A percentile compares a stretch with the other conserved stretches of the same genome.
Evolutionary conservation across 2,888 invertebrate genomes (phyloP).

Genomic region (Apodemia hepburni): DNA sequence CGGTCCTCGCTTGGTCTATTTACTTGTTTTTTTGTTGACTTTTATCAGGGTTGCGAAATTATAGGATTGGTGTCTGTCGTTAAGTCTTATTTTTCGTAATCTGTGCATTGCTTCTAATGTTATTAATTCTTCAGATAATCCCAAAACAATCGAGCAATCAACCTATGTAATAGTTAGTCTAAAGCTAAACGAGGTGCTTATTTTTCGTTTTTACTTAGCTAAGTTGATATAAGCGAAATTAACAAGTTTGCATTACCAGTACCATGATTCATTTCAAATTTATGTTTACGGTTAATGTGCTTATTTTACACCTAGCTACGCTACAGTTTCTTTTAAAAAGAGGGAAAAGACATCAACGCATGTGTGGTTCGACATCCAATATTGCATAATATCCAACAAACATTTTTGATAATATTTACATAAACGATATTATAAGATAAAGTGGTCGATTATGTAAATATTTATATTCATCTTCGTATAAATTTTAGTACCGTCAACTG

Average conservation of each 20-base stretch:
- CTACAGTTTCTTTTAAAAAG: neutral
- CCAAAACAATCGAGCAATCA: neutral
- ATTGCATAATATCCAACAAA: too few species aligned
- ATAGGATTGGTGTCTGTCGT: constrained; percentile 9
- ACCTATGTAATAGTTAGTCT: neutral
- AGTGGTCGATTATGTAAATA: too few species aligned
- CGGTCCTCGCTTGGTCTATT: constrained; percentile 14
- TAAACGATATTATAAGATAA: neutral
- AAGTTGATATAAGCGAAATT: neutral
- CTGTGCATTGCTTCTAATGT: constrained; percentile 2
- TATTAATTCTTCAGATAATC: neutral
- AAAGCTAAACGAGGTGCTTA: neutral
- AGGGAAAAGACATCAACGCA: neutral
- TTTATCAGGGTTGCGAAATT: constrained; percentile 8
- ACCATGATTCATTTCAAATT: neutral
- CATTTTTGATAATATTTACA: neutral
- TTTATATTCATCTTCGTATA: too few species aligned
- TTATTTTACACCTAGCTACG: too few species aligned
- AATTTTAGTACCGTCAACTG: too few species aligned
- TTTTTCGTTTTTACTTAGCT: neutral
- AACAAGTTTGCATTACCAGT: neutral
- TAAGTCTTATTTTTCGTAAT: constrained; percentile 9
- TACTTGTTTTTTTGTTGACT: constrained; percentile 13
- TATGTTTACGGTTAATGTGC: neutral
- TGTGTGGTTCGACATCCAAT: neutral